Conservation (phyloP, 1,140 invertebrate species). For the Drosophila takahashii region DNA sequence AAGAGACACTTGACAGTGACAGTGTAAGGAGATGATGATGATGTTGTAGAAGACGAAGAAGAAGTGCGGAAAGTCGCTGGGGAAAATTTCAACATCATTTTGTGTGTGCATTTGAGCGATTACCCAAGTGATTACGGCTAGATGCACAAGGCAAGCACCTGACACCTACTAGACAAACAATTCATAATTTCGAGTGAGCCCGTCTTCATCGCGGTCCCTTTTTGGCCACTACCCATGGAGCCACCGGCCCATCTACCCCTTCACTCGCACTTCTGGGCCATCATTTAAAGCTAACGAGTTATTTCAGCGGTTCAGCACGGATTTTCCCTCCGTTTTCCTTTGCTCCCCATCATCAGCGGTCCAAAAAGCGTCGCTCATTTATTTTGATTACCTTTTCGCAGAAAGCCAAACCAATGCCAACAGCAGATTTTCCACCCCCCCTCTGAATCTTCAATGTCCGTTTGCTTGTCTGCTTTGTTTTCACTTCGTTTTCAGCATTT, state of each 20-base stretch:
- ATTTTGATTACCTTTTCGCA: slow-evolving; percentile 79
- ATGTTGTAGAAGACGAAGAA: background rate
- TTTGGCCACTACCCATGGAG: slow-evolving; percentile 11
- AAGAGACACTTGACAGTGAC: slow-evolving; percentile 46
- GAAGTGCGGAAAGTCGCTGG: slow-evolving; percentile 26
- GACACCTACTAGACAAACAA: slow-evolving; percentile 60
- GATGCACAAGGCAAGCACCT: slow-evolving; percentile 52
- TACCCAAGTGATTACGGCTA: slow-evolving; percentile 56
- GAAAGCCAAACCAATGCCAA: slow-evolving; percentile 47
- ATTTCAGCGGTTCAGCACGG: slow-evolving; percentile 51
- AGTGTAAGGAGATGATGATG: slow-evolving; percentile 20
- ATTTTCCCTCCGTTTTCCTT: slow-evolving; percentile 5
- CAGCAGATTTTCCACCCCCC: slow-evolving; percentile 43
- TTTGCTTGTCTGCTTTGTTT: slow-evolving; percentile 21
- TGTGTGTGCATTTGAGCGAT: slow-evolving; percentile 57
- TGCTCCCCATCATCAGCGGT: slow-evolving; percentile 62
- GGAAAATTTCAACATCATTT: slow-evolving; percentile 50
- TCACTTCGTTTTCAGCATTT: slow-evolving; percentile 7
- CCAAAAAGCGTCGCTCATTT: slow-evolving; percentile 77
- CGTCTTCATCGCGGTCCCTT: slow-evolving; percentile 30
- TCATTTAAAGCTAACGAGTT: slow-evolving; percentile 69
- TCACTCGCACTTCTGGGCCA: slow-evolving; percentile 10
- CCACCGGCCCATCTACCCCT: background rate
- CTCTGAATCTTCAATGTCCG: slow-evolving; percentile 12
- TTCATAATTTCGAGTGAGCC: slow-evolving; percentile 57